Evolutionary conservation across 1,140 invertebrate species (phyloP).

Genomic region (Thaumatotibia leucotreta): DNA sequence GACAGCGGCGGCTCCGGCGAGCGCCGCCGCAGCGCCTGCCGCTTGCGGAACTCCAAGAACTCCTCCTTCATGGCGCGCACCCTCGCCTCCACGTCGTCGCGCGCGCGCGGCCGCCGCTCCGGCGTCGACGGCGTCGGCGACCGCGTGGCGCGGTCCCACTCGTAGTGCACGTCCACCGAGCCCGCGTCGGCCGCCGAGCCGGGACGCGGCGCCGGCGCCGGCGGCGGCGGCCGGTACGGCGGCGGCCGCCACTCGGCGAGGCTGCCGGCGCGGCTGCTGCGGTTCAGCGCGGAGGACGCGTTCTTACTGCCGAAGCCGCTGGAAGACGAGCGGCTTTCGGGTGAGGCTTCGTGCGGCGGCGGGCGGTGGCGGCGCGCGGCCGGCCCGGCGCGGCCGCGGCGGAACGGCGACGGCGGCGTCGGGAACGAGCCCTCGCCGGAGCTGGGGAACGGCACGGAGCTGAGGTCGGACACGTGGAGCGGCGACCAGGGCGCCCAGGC

Average conservation of each 20-base stretch:
- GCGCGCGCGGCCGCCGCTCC: conserved; percentile 75
- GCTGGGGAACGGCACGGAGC: conserved; percentile 88
- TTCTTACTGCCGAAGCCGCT: conserved; percentile 95
- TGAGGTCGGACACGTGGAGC: conserved; percentile 88
- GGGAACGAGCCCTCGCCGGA: conserved; percentile 88
- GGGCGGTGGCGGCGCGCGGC: conserved; percentile 37
- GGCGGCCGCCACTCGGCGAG: conserved; percentile 86
- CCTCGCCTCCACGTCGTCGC: conserved; percentile 88
- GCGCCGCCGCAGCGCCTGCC: conserved; percentile 85
- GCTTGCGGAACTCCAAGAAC: conserved; percentile 93
- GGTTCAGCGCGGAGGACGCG: conserved; percentile 86
- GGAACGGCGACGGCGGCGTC: conserved; percentile 80
- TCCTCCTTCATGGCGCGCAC: conserved; percentile 97
- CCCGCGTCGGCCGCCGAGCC: conserved; percentile 80
- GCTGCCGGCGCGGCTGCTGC: conserved; percentile 82
- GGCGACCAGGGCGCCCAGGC: conserved; percentile 81
- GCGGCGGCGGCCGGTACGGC: conserved; percentile 84
- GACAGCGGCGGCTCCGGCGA: conserved; percentile 76
- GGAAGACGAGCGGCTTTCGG: conserved; percentile 90
- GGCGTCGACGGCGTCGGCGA: conserved; percentile 83
- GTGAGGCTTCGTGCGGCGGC: conserved; percentile 85
- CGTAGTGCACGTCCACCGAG: conserved; percentile 96
- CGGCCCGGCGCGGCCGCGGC: conserved; percentile 75
- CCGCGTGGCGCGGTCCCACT: conserved; percentile 93
- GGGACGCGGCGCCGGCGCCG: conserved; percentile 69